Conservation (phyloP, 1,140 invertebrate genomes). For the Zaprionus camerounensis region DNA sequence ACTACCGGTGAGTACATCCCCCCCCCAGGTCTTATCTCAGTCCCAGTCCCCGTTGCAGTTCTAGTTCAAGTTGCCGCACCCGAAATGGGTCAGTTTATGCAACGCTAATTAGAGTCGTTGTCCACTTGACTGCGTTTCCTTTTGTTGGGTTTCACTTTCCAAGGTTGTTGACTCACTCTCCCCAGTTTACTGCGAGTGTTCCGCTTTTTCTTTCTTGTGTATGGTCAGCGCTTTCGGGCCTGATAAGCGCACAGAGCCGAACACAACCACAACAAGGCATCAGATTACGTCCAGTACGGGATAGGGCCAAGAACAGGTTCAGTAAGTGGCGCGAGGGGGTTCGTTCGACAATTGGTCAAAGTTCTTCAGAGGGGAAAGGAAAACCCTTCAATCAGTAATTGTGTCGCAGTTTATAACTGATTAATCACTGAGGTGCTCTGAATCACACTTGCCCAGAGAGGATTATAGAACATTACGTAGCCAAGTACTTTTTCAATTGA, state of each 20-base stretch:
- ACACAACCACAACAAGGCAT: constrained; percentile 49
- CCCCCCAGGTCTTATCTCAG: neutral
- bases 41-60: neutral
- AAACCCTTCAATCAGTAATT: neutral
- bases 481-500: neutral
- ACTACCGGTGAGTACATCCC: constrained; percentile 25
- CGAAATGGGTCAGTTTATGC: constrained; percentile 60
- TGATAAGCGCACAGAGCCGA: constrained; percentile 19
- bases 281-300: constrained; percentile 37
- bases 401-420: too few species aligned
- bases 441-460: neutral
- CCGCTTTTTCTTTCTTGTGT: constrained; percentile 33
- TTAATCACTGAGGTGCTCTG: neutral
- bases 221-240: constrained; percentile 55
- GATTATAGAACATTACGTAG: too few species aligned
- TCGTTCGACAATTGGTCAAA: neutral
- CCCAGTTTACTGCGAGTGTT: neutral
- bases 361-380: neutral
- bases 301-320: neutral
- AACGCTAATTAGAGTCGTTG: constrained; percentile 49
- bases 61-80: neutral
- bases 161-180: constrained; percentile 72
- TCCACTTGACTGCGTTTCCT: constrained; percentile 51
- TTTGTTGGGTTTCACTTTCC: constrained; percentile 64
- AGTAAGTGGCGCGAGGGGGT: neutral